Conservation (phyloP, 2,888 invertebrate genomes). For the Drepanosiphum platanoidis region DNA sequence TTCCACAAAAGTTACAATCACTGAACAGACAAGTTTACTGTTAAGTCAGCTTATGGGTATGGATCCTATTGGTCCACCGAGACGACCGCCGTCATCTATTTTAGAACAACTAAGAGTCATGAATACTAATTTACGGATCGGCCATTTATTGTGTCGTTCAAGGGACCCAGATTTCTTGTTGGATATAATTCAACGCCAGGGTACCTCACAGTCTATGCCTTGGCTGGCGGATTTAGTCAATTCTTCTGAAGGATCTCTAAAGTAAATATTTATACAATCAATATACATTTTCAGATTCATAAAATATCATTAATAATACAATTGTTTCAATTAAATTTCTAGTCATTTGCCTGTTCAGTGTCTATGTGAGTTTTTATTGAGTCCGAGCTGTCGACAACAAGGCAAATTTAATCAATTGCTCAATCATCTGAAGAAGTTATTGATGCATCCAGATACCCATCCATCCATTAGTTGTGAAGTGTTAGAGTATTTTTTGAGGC, state of each 20-base stretch:
- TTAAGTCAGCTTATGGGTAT: conserved; percentile 83
- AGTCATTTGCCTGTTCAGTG: conserved; percentile 96
- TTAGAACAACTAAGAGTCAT: conserved; percentile 82
- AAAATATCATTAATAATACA: conserved; percentile 23
- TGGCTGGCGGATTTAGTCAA: conserved; percentile 95
- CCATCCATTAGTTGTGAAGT: conserved; percentile 81
- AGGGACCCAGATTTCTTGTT: conserved; percentile 91
- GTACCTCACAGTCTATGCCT: conserved; percentile 93
- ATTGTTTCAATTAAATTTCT: conserved; percentile 48
- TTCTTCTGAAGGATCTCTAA: conserved; percentile 86
- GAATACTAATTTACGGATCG: conserved; percentile 82
- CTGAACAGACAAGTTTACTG: conserved; percentile 86
- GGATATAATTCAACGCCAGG: conserved; percentile 88
- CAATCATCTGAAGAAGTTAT: conserved; percentile 72
- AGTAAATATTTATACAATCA: conserved; percentile 66
- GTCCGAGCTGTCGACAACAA: conserved; percentile 74
- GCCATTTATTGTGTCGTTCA: conserved; percentile 87
- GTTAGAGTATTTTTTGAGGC: conserved; percentile 86
- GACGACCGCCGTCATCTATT: conserved; percentile 81
- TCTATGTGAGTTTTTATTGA: conserved; percentile 92
- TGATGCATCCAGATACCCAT: conserved; percentile 71
- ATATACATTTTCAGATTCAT: not conserved
- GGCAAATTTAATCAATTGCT: conserved; percentile 82
- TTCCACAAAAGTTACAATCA: conserved; percentile 84
- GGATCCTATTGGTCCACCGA: conserved; percentile 84